Conservation (phyloP, 2,888 invertebrate species). For the Plebejus anna region DNA sequence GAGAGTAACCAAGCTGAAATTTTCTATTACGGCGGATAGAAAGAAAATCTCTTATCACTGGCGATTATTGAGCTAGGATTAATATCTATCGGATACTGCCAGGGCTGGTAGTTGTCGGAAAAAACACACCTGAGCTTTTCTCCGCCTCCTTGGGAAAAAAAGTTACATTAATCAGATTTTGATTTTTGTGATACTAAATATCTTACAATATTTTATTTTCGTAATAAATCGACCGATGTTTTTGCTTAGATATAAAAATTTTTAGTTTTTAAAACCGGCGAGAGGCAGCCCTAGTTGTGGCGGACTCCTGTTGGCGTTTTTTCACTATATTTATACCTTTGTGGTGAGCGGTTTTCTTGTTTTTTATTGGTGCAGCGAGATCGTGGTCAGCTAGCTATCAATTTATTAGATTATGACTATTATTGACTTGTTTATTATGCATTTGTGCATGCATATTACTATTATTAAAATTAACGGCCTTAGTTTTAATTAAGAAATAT, state of each 20-base stretch:
- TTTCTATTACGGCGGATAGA: slow-evolving; percentile 68
- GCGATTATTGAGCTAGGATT: slow-evolving; percentile 57
- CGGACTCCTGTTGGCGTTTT: slow-evolving; percentile 41
- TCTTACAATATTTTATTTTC: neutral
- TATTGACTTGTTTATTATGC: neutral
- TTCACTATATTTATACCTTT: slow-evolving; percentile 54
- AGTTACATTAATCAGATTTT: neutral
- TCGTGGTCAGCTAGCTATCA: slow-evolving; percentile 19
- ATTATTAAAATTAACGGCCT: slow-evolving; percentile 1
- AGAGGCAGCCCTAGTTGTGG: neutral
- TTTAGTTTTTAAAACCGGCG: neutral
- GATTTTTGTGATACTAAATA: neutral
- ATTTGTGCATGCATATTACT: neutral
- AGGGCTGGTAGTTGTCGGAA: neutral
- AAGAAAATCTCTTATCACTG: slow-evolving; percentile 74
- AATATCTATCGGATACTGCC: slow-evolving; percentile 56
- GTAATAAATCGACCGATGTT: neutral
- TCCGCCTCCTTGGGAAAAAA: neutral
- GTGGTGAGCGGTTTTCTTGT: slow-evolving; percentile 41
- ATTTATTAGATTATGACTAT: slow-evolving; percentile 26
- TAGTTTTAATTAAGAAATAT: neutral
- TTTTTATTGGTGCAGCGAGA: slow-evolving; percentile 34
- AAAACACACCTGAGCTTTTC: neutral
- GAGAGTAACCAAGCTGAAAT: slow-evolving; percentile 64
- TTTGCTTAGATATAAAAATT: neutral